Evolutionary conservation across 2,888 invertebrate species (phyloP).

Genomic region (Chydorus sphaericus): DNA sequence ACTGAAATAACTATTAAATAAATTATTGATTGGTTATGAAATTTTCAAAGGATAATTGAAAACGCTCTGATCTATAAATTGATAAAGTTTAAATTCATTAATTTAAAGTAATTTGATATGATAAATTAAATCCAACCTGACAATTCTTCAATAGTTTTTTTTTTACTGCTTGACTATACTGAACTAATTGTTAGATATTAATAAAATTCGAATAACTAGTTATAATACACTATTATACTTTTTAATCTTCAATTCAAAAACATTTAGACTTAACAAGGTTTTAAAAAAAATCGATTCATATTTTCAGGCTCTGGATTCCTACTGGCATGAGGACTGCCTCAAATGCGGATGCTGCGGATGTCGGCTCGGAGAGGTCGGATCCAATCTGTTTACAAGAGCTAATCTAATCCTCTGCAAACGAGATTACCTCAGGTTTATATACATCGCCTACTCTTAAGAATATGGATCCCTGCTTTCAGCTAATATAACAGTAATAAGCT

Average conservation of each 20-base stretch:
- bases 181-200: too few species aligned
- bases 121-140: too few species aligned
- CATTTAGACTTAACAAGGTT: neutral
- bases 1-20: neutral
- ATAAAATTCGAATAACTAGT: neutral
- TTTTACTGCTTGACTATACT: too few species aligned
- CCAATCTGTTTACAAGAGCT: slow-evolving; percentile 76
- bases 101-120: neutral
- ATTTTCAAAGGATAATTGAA: too few species aligned
- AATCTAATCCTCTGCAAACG: slow-evolving; percentile 80
- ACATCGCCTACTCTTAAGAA: neutral
- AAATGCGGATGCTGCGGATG: slow-evolving; percentile 88
- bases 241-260: neutral
- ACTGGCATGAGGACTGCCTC: slow-evolving; percentile 88
- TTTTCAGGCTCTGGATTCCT: slow-evolving; percentile 46
- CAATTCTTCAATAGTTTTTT: too few species aligned
- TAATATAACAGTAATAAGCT: too few species aligned
- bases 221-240: neutral
- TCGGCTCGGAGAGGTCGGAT: slow-evolving; percentile 81
- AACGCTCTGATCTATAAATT: too few species aligned
- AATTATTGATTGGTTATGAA: too few species aligned
- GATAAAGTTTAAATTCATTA: neutral
- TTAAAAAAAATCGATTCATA: neutral
- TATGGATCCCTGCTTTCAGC: neutral
- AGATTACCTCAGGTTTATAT: slow-evolving; percentile 74